Base-by-base conservation (phyloP, 1,140 invertebrate genomes). In the Aethina tumida region DNA sequence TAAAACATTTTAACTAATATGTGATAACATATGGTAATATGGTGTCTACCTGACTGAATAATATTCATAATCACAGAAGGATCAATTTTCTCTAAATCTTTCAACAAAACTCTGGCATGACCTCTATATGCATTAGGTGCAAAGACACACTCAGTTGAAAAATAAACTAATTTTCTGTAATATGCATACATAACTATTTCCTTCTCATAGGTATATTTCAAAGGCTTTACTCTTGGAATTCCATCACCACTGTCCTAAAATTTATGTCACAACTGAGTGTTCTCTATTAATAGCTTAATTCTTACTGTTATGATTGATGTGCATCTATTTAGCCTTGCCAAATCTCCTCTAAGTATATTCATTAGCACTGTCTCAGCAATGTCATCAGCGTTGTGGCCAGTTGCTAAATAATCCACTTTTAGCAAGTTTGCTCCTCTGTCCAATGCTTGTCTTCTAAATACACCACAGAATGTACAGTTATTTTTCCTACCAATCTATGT, bases 131-230 rank as follows among this genome's bases (percentile, higher is more conserved):
- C 93, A 72, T 99, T 95, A 12, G 97, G 97, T 9, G 96, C 88
- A 70, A 97, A 99, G 22, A 95, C 79, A 69, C 96, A 99, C 65
- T 99, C 97, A 0, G 96, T 99, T 6, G 93, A 97, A 66, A 99
- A 99, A 60, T 99, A 99, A 24, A 97, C 79, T n/a, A 99, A 64
- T 52, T 88, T 87, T 61, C 94, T 94, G 59, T 92, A 97, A 64
- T 96, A 92, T 2, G 94, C 94, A 70, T 97, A 99, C 89, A 99
- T 96, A 0, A 99, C 97, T 59, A 99, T 99, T 70, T 99, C 97
- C 60, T 99, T 99, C 65, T 99, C 96, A 64, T 98, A 99, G 3
- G 92, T 85, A 58, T 98, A 99, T 62, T 98, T 99, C 14, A 99
- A 77, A 4, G 96, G 97, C 63, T 99, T 99, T 34, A 90, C 93